Evolutionary conservation across 2,797 vertebrate species (phyloP).

Genomic region (Mus minutoides): DNA sequence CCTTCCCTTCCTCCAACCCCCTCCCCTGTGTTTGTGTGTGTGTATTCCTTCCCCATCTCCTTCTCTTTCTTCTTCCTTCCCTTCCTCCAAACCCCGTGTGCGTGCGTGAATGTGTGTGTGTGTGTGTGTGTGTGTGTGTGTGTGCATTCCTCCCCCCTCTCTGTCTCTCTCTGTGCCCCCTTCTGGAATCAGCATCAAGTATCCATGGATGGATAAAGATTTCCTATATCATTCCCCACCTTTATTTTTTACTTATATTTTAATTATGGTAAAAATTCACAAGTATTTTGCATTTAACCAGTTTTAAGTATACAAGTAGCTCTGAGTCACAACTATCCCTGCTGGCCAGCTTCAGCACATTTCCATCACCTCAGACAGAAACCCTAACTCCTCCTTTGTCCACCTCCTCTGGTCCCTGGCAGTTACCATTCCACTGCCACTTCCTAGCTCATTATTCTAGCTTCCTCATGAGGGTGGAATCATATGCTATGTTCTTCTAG

Average conservation of each 20-base stretch:
- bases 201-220: background rate
- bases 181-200: background rate
- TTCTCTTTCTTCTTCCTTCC: background rate
- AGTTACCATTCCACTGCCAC: background rate
- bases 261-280: background rate
- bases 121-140: no score
- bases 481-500: background rate
- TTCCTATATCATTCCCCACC: background rate
- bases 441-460: background rate
- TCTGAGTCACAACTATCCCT: background rate
- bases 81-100: background rate
- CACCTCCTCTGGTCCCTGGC: background rate
- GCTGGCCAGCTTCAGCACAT: background rate
- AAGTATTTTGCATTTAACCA: background rate
- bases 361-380: background rate
- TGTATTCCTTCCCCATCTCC: background rate
- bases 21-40: no score
- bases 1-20: background rate
- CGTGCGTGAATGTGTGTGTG: no score
- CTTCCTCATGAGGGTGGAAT: background rate
- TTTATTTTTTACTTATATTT: constrained; percentile 4
- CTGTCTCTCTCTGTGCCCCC: background rate
- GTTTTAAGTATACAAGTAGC: background rate
- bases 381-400: no score
- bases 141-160: no score